phyloP scores from a whole-genome alignment of 2,888 invertebrate genomes.

The Cephus spinipes region DNA sequence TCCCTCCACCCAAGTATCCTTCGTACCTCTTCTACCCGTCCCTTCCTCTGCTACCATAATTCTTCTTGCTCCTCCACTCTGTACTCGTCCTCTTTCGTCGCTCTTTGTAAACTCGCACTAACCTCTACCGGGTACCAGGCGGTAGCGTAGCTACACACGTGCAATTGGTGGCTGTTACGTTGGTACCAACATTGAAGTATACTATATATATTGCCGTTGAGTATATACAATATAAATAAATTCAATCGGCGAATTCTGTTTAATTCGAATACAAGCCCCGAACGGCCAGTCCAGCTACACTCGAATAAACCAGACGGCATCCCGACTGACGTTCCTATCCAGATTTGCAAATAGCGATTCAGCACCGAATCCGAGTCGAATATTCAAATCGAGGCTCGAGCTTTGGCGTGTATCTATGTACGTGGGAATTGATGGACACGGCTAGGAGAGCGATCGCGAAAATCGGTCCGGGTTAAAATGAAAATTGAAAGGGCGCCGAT shows the following conservation, averaged over 20 bases:
- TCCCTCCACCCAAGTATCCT: not conserved
- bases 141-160: not conserved
- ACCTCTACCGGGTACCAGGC: constrained; percentile 30
- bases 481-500: constrained; percentile 8
- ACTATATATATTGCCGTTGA: not conserved
- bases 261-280: not conserved
- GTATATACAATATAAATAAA: not conserved
- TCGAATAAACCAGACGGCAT: not conserved
- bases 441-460: not conserved
- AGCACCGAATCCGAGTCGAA: not conserved
- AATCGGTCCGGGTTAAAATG: not conserved
- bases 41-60: not conserved
- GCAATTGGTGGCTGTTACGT: constrained; percentile 27
- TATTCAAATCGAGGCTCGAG: not conserved
- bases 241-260: not conserved
- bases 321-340: not conserved
- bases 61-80: not conserved
- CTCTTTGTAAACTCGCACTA: constrained; percentile 32
- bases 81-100: not conserved
- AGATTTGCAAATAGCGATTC: not conserved
- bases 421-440: not conserved
- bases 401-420: not conserved
- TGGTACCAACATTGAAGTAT: not conserved
- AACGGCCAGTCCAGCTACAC: not conserved
- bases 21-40: not conserved